Evolutionary conservation across 2,797 vertebrate genomes (phyloP), one percentile per base, ranked within the genome.

Genomic region (Gouania willdenowi): DNA sequence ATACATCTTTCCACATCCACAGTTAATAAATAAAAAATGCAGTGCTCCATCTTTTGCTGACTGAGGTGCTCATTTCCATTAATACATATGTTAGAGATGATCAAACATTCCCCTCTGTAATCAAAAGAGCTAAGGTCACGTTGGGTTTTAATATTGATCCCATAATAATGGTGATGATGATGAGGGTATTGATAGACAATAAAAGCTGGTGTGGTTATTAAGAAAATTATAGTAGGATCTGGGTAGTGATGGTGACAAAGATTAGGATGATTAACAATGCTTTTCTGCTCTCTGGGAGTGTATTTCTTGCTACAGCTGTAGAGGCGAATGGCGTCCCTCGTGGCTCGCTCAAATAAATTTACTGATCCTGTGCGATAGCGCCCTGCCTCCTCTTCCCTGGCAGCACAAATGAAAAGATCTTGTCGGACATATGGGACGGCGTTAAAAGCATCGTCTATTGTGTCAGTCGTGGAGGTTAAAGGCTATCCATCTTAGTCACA

Each of bases 341-440:
- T 6, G 6, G 27, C 32, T 35, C 46, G 60, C 40, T 53, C 50
- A 42, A 16, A 69, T 39, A 53, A 72, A 56, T 76, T 74, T 54
- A 65, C 50, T 59, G 73, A 75, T 81, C 31, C 27, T 46, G 30
- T 42, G 41, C 1, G 57, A 72, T 67, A 63, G 38, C 13, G 31
- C 14, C 48, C 47, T 27, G 38, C 44, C 41, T 62, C 34, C 39
- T 52, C 36, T 60, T 26, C 32, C 41, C 22, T 41, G 41, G 23
- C 27, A 23, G 13, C 33, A 23, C 40, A 40, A 63, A 62, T 47
- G 51, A 75, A 61, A 65, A 70, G 51, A 70, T 46, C 57, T 56
- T 73, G 65, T 67, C 65, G 66, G 56, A 57, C 30, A 58, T 59
- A 65, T 54, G 57, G 31, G 44, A 49, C 65, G 42, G 57, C 62